Conservation (phyloP, 2,797 vertebrate species). For the Acanthopagrus latus region DNA sequence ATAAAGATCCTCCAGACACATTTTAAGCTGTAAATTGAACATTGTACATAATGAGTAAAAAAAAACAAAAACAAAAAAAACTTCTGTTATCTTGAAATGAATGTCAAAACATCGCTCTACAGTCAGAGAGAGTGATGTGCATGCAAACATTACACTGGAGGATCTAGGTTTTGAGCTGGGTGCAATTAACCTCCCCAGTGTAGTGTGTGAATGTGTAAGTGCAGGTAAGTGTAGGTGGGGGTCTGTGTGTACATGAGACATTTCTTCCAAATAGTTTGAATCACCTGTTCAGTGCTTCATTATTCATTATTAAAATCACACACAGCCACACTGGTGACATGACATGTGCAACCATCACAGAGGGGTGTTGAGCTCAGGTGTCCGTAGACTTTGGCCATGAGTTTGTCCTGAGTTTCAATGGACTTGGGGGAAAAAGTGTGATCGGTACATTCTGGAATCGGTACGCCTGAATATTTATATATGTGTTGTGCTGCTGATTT, state of each 20-base stretch:
- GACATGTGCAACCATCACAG: too few relatives aligned
- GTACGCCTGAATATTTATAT: background rate
- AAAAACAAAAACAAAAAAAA: too few relatives aligned
- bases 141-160: too few relatives aligned
- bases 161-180: background rate
- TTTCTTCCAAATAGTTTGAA: background rate
- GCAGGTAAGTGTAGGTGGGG: background rate
- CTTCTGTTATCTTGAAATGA: too few relatives aligned
- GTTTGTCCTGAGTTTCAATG: background rate
- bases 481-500: background rate
- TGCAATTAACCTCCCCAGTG: background rate
- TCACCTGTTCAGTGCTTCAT: background rate
- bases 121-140: too few relatives aligned
- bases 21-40: too few relatives aligned
- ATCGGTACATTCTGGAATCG: background rate
- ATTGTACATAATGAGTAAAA: too few relatives aligned
- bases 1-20: too few relatives aligned
- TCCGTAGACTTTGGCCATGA: background rate
- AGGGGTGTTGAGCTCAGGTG: too few relatives aligned
- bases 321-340: background rate
- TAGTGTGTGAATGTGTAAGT: slow-evolving; percentile 1
- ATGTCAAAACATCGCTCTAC: too few relatives aligned
- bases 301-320: background rate
- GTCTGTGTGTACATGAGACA: background rate
- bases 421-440: background rate